Base-by-base conservation (phyloP, 2,797 vertebrate genomes). In the Pelobates cultripes region DNA sequence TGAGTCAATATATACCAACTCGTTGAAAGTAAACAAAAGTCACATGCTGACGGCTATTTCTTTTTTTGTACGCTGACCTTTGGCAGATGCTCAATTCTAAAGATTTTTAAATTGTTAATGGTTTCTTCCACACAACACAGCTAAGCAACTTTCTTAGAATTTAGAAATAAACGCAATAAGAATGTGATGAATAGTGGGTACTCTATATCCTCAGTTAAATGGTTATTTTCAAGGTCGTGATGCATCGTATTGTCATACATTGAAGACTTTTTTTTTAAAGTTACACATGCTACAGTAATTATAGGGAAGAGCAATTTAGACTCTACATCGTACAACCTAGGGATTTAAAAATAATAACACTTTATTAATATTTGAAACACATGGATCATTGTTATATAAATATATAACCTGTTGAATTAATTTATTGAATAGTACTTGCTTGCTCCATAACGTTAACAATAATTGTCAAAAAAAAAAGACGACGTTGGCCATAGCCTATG, bases 31-130 rank as follows among this genome's bases (percentile, higher is more conserved):
- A 74, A 64, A 75, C 15, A 75, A 43, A 43, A 40, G 14, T 43
- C 73, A 64, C 73, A 12, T 64, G 57, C 57, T 63, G 12, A 40
- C 10, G 13, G 17, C 47, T 60, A 60, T 61, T 64, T 40, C 15
- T 75, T 28, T 53, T 73, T 40, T 3, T 55, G 13, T 17, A 74
- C 28, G 43, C 15, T 74, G 13, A 64, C n/a, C 60, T 75, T 70
- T 17, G 8, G 43, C 43, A 64, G 15, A 75, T 64, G 14, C 40
- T 66, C 73, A 74, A 43, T 43, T 64, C 15, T 74, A 75, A 64
- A 63, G 15, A 44, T 61, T 15, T 75, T 43, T 51, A 42, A 14
- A 42, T 42, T 15, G 3, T 42, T 15, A 42, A 42, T 40, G 42
- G 68, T 15, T 70, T 43, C 15, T 15, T 45, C 66, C 41, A 41